phyloP scores from a whole-genome alignment of 2,888 invertebrate species.

The Cordilura impudica region DNA sequence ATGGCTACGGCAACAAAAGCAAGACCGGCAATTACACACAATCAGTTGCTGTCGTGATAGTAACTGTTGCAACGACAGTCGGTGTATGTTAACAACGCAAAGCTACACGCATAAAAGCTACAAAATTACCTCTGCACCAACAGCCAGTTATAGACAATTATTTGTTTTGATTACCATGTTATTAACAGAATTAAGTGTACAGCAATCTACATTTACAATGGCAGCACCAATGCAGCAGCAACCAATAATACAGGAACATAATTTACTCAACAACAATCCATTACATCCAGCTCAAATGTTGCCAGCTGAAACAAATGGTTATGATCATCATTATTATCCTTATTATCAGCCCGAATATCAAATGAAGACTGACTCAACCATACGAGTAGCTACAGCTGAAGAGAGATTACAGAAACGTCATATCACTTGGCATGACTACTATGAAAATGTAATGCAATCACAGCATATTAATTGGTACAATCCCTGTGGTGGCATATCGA shows the following conservation, averaged over 20 bases:
- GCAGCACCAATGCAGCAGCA: conserved; percentile 42
- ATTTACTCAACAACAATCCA: conserved; percentile 9
- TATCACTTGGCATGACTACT: conserved; percentile 58
- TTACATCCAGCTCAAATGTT: conserved; percentile 21
- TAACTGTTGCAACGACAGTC: conserved; percentile 35
- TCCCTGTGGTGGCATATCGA: conserved; percentile 68
- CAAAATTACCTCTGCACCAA: conserved; percentile 58
- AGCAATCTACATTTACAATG: conserved; percentile 58
- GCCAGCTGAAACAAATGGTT: conserved; percentile 28
- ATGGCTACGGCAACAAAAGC: conserved; percentile 38
- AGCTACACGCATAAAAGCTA: conserved; percentile 52
- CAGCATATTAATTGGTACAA: conserved; percentile 68
- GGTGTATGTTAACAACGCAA: conserved; percentile 53
- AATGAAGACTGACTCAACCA: conserved; percentile 37
- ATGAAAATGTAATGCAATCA: conserved; percentile 58
- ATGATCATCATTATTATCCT: conserved; percentile 13
- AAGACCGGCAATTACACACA: conserved; percentile 18
- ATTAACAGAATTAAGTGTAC: conserved; percentile 65
- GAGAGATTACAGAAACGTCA: conserved; percentile 63
- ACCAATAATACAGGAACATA: conserved; percentile 41
- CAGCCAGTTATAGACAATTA: conserved; percentile 57
- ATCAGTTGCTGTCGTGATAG: conserved; percentile 51
- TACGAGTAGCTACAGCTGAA: background rate
- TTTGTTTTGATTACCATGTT: conserved; percentile 59
- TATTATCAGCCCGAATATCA: conserved; percentile 10